Base-by-base conservation (phyloP, 2,113 vertebrate genomes). In the Lutjanus erythropterus region DNA sequence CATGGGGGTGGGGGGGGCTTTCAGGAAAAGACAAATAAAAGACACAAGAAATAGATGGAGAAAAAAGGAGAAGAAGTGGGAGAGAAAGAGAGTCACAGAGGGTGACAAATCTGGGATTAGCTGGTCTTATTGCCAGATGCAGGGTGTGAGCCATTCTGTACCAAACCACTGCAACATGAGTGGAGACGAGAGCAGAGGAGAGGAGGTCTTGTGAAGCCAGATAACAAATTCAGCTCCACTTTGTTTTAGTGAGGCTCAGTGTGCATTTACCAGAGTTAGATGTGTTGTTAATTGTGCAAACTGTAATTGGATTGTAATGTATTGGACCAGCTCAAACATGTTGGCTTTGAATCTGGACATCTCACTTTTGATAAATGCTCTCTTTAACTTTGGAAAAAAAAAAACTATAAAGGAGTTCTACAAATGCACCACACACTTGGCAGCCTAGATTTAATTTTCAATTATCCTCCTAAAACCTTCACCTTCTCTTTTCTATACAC, bases 31-130 rank as follows among this genome's bases (percentile, higher is more conserved):
- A 41, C 47, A 44, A 58, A 59, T 62, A 55, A 65, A 61, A 58
- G 27, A 14, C 23, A 56, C 23, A 67, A 52, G 64, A 70, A 71
- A 70, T 9, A 9, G 29, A 55, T 58, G 25, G 47, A 52, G 35
- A 10, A 29, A 58, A 29, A 44, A 2, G 39, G 21, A 64, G 29
- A 37, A 19, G 60, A 68, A 3, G n/a, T 55, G n/a, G 12, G 59
- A 50, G 52, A 62, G 69, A 62, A 67, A 56, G 9, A 47, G 64
- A 65, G 59, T 23, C 9, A 16, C 29, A 62, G 70, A 86, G 86
- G 56, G 55, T 86, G 85, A 87, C 85, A 84, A 84, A 91, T 88
- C 86, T 75, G 73, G 90, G 88, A 91, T 88, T 74, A 87, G 77
- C 46, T 75, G 55, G 77, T 72, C 56, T 82, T 81, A 71, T 68